These are phyloP conservation scores for Parotia lawesii DNA, from an alignment of 2,113 vertebrate genomes.

Conservation along the genomic window DNA sequence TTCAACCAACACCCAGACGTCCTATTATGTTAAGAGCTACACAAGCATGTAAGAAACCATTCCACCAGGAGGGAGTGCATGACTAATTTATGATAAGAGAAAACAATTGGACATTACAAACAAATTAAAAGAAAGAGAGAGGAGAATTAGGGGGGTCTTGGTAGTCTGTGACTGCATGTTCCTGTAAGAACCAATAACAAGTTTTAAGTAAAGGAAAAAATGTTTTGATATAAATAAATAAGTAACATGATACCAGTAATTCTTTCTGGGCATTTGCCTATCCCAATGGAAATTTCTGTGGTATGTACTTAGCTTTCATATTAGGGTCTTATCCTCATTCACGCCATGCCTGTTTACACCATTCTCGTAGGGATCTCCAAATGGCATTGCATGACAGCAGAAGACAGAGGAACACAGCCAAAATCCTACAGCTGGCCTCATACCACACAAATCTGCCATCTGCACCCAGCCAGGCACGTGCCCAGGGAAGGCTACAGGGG, in stretches of 20 bases:
- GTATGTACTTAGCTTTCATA: slow-evolving; percentile 26
- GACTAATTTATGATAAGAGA: slow-evolving; percentile 1
- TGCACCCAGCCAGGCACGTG: slow-evolving; percentile 19
- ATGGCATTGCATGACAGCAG: not conserved
- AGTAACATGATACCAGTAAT: not conserved
- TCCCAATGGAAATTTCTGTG: not conserved
- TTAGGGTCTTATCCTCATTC: not conserved
- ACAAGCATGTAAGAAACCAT: not conserved
- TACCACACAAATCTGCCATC: not conserved
- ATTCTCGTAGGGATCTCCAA: not conserved
- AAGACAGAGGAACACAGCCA: not conserved
- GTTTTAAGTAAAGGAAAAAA: not conserved
- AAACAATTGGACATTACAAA: slow-evolving; percentile 49
- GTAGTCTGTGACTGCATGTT: not conserved
- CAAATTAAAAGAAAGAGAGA: not conserved
- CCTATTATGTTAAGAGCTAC: slow-evolving; percentile 30
- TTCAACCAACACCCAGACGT: slow-evolving; percentile 35
- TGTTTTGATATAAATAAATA: slow-evolving; percentile 45
- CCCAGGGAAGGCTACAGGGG: not conserved
- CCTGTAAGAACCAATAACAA: not conserved
- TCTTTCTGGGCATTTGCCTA: slow-evolving; percentile 1
- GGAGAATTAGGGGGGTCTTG: not conserved
- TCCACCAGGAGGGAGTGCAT: slow-evolving; percentile 4
- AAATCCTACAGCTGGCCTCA: slow-evolving; percentile 30
- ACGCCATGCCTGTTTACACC: not conserved